Conservation (phyloP, 2,888 invertebrate genomes). For the Lydus trimaculatus region DNA sequence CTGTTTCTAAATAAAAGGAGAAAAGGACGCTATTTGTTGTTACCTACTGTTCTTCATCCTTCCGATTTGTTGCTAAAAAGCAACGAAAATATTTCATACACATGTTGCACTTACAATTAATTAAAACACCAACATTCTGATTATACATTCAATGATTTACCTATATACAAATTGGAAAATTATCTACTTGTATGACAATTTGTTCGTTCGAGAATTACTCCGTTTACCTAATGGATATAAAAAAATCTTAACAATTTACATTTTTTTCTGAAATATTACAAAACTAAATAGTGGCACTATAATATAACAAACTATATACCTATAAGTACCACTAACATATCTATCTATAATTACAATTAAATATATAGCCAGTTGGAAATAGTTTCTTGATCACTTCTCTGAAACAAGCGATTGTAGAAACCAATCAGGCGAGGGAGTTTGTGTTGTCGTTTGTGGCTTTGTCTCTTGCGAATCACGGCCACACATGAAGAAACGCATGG, state of each 20-base stretch:
- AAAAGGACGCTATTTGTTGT: background rate
- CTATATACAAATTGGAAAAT: conserved; percentile 1
- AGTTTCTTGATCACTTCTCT: conserved; percentile 50
- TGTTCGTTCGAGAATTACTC: background rate
- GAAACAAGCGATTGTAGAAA: conserved; percentile 43
- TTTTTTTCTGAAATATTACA: no score
- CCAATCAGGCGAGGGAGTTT: conserved; percentile 47
- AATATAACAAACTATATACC: no score
- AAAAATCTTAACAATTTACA: background rate
- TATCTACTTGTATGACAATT: background rate
- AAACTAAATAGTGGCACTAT: no score
- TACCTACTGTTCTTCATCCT: background rate
- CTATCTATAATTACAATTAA: no score
- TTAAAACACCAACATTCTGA: background rate
- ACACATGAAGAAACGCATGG: conserved; percentile 49
- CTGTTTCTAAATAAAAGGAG: no score
- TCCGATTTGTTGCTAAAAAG: background rate
- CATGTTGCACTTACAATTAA: background rate
- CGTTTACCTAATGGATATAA: background rate
- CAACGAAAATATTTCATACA: background rate
- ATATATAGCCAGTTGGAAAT: background rate
- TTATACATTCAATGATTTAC: background rate
- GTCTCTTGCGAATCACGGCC: conserved; percentile 50
- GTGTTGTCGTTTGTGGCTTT: conserved; percentile 37
- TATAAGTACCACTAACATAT: background rate